These are phyloP conservation scores for Candidula unifasciata DNA, from an alignment of 2,888 invertebrate genomes.

Conservation along the genomic window DNA sequence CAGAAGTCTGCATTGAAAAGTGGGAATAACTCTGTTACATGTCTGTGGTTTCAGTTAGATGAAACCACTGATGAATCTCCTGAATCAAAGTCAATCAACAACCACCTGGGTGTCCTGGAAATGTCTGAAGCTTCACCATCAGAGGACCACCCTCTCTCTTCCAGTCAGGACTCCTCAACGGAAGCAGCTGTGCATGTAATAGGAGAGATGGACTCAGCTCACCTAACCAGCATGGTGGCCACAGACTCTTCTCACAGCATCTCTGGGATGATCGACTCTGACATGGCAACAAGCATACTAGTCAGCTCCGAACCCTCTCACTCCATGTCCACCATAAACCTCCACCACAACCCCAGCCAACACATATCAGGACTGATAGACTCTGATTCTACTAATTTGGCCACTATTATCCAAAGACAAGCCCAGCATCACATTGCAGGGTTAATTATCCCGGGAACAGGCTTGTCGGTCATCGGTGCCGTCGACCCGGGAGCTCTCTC, in stretches of 20 bases:
- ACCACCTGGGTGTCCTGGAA: conserved; percentile 1
- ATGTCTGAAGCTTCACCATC: conserved; percentile 1
- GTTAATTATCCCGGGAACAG: conserved; percentile 22
- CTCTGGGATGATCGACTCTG: conserved; percentile 38
- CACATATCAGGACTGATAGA: conserved; percentile 44
- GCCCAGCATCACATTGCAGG: conserved; percentile 21
- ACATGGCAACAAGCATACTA: background rate
- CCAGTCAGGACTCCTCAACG: conserved; percentile 16
- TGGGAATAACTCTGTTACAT: background rate
- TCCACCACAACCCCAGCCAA: conserved; percentile 27
- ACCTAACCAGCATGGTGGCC: conserved; percentile 35
- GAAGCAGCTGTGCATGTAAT: conserved; percentile 39
- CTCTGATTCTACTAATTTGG: conserved; percentile 30
- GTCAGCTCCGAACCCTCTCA: conserved; percentile 36
- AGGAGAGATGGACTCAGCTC: conserved; percentile 31
- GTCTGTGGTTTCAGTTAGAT: conserved; percentile 32
- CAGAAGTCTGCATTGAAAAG: too few relatives aligned
- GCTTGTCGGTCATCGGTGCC: conserved; percentile 32
- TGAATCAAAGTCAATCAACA: background rate
- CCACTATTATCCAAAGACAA: conserved; percentile 35
- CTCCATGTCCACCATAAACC: conserved; percentile 25
- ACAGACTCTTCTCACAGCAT: conserved; percentile 22
- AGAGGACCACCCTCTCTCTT: conserved; percentile 25
- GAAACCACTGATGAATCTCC: conserved; percentile 2
- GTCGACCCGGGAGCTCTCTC: conserved; percentile 46